phyloP scores from a whole-genome alignment of 2,888 invertebrate species.

The Sturmia bella region DNA sequence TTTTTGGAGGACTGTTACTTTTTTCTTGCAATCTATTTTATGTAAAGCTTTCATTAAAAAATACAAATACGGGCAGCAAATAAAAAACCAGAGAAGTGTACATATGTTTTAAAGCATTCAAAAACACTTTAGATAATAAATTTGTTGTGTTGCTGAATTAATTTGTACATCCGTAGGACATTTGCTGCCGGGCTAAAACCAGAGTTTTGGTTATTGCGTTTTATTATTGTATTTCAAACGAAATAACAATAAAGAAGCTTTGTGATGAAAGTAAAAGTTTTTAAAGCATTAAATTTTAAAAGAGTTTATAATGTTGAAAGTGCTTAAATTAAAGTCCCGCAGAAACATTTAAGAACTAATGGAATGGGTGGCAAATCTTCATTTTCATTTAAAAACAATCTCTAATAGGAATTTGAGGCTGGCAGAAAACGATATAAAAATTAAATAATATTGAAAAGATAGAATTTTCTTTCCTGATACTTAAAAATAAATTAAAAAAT shows the following conservation, averaged over 20 bases:
- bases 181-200: background rate
- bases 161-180: conserved; percentile 8
- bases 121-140: conserved; percentile 9
- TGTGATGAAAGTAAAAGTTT: background rate
- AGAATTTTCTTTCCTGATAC: no score
- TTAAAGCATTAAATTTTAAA: background rate
- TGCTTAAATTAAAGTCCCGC: no score
- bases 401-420: no score
- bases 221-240: background rate
- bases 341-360: no score
- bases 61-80: background rate
- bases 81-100: background rate
- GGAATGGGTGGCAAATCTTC: no score
- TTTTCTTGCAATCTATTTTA: background rate
- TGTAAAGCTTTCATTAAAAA: background rate
- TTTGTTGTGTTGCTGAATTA: conserved; percentile 5
- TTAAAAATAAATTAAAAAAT: no score
- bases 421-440: no score
- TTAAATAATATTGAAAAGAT: no score
- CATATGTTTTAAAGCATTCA: background rate
- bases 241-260: background rate
- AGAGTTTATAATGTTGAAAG: no score
- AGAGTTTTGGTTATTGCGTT: background rate
- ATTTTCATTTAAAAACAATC: no score
- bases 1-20: background rate